phyloP scores from a whole-genome alignment of 1,140 invertebrate species.

The Papilio machaon region DNA sequence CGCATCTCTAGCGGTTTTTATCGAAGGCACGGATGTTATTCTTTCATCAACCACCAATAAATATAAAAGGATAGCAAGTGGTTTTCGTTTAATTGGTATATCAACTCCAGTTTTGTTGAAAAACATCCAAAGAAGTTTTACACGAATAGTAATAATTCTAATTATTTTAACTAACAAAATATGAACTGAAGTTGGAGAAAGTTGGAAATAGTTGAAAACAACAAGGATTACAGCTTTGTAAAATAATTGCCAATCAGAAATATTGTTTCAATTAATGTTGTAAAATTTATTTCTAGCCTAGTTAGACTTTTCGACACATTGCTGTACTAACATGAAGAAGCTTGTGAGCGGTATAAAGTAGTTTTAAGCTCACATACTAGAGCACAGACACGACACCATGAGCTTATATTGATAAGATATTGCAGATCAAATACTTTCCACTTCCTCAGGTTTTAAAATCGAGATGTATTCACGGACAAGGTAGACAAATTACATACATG shows the following conservation, averaged over 20 bases:
- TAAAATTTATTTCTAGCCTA: background rate
- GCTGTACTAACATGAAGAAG: background rate
- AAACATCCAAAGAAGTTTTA: background rate
- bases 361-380: background rate
- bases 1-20: constrained; percentile 17
- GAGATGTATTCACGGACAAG: background rate
- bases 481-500: background rate
- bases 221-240: background rate
- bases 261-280: too few species aligned
- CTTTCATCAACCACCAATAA: background rate
- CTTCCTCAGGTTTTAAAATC: background rate
- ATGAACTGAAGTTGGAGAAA: background rate
- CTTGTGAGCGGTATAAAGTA: background rate
- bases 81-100: background rate
- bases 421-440: background rate
- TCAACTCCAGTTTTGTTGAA: background rate
- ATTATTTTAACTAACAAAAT: background rate
- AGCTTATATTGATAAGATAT: background rate
- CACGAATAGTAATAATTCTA: background rate
- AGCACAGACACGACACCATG: background rate
- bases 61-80: background rate
- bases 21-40: constrained; percentile 10
- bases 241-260: background rate
- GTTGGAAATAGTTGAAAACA: background rate
- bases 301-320: background rate